Evolutionary conservation across 2,113 vertebrate genomes (phyloP).

Genomic region (Daphoenositta chrysoptera): DNA sequence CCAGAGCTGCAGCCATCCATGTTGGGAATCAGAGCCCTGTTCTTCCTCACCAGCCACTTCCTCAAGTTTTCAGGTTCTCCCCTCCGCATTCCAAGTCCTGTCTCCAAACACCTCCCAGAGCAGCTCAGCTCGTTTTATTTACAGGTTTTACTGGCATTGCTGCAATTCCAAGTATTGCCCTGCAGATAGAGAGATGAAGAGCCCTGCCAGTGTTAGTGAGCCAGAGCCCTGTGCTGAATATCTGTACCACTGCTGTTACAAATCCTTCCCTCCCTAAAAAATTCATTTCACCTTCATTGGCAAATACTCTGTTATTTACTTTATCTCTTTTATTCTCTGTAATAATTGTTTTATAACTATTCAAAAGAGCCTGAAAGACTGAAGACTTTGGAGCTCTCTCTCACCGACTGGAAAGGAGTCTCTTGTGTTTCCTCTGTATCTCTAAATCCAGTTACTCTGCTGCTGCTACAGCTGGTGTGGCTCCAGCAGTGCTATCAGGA

Average conservation of each 20-base stretch:
- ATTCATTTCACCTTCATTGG: background rate
- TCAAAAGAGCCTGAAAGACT: background rate
- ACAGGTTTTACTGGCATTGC: slow-evolving; percentile 43
- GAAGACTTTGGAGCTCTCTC: background rate
- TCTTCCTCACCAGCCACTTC: slow-evolving; percentile 34
- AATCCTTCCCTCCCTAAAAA: background rate
- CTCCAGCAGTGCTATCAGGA: background rate
- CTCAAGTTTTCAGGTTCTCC: slow-evolving; percentile 14
- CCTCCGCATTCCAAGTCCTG: background rate
- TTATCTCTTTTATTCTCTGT: background rate
- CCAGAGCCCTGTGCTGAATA: background rate
- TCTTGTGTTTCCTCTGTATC: background rate
- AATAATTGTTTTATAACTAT: background rate
- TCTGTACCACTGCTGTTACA: background rate
- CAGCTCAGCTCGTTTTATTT: slow-evolving; percentile 50
- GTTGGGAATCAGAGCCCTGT: background rate
- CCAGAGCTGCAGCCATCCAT: background rate
- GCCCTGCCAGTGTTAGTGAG: background rate
- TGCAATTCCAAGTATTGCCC: slow-evolving; percentile 31
- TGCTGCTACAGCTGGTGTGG: background rate
- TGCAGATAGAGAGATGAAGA: slow-evolving; percentile 11
- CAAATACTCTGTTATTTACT: background rate
- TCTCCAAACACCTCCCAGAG: slow-evolving; percentile 16
- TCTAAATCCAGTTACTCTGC: background rate
- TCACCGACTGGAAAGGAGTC: background rate